Base-by-base conservation (phyloP, 2,797 vertebrate genomes). In the Pseudomugil tenellus region DNA sequence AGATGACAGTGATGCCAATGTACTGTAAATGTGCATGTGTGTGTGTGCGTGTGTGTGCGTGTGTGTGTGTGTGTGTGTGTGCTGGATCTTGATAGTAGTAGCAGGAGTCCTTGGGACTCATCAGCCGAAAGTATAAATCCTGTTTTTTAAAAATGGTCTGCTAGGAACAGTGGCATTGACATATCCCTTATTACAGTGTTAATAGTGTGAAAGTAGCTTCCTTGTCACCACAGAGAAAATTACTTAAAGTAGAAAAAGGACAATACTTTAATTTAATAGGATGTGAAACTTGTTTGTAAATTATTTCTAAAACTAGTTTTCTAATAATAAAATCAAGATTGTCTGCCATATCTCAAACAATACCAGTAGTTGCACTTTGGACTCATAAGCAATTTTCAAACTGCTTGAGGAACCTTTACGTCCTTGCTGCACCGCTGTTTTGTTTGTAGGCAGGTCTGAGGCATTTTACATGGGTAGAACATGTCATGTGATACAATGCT, bases 91-190 rank as follows among this genome's bases (percentile, higher is more conserved):
- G 39, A 28, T 23, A 43, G 59, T 28, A 69, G 26, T 17, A 28
- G 41, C 23, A 72, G 57, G 59, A 3, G 63, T 73, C 74, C 43
- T n/a, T n/a, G n/a, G n/a, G n/a, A n/a, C n/a, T n/a, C n/a, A n/a
- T n/a, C n/a, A n/a, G 65, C 80, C 54, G 63, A 77, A 68, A 73
- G 63, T 53, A 70, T 7, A 29, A 77, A 41, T 55, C 69, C 32
- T 61, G 67, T 60, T 86, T 88, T 80, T 82, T 82, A 58, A 77
- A 56, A 48, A 67, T 14, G 60, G 49, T 58, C 59, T 55, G 62
- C 46, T 67, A 72, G 72, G 76, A 64, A 52, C 37, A 25, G n/a
- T 43, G 60, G 29, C 52, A 58, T 34, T 43, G n/a, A n/a, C n/a
- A n/a, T n/a, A n/a, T n/a, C n/a, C n/a, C n/a, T n/a, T n/a, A n/a